Conservation (phyloP, 2,113 vertebrate genomes). For the Desmodus rotundus region DNA sequence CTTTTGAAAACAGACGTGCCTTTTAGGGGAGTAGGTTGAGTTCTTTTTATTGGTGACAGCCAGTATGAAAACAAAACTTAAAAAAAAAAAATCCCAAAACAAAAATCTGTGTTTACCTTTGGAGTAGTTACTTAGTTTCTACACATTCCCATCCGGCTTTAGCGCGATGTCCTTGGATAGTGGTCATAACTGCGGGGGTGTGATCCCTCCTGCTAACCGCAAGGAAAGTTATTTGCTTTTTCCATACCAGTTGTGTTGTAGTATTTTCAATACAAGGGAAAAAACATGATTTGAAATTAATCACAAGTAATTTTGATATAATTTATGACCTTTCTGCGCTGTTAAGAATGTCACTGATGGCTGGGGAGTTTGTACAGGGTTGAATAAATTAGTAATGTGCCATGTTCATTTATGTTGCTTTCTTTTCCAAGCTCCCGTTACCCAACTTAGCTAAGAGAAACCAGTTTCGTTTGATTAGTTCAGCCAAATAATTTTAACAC, state of each 20-base stretch:
- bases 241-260: neutral
- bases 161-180: neutral
- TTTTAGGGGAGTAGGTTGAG: neutral
- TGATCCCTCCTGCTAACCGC: neutral
- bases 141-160: neutral
- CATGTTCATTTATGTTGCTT: neutral
- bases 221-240: conserved; percentile 15
- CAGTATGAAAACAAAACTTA: neutral
- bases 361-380: neutral
- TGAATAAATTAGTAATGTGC: neutral
- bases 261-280: neutral
- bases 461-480: conserved; percentile 5
- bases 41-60: neutral
- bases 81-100: neutral
- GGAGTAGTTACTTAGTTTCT: neutral
- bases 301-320: neutral
- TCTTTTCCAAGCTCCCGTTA: neutral
- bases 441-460: neutral
- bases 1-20: neutral
- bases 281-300: neutral
- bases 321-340: conserved; percentile 55
- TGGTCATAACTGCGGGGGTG: neutral
- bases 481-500: neutral
- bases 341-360: conserved; percentile 80
- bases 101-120: neutral